Evolutionary conservation across 1,140 invertebrate species (phyloP), one percentile per base, ranked within the genome.

Genomic region (Cylas formicarius): DNA sequence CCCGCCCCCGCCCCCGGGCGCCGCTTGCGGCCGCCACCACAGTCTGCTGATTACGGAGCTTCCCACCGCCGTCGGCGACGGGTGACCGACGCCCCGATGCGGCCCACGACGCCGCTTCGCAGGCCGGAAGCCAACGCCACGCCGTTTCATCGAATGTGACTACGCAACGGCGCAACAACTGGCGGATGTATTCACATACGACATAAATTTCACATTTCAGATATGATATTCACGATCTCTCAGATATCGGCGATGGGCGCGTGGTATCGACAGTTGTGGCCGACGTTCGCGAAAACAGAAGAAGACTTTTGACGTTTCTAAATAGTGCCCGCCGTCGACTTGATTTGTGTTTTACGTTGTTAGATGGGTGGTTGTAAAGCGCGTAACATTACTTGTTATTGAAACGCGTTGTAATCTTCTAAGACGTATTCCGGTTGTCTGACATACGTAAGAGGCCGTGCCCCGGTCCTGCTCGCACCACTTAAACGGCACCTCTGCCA

Each of bases 41-140:
- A 56, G 52, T 54, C 52, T 55, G 49, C 58, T 60, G 56, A 59
- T 61, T 58, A 61, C 59, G 48, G 51, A 54, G 55, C n/a, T n/a
- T n/a, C n/a, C n/a, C n/a, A n/a, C 57, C 58, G 48, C 54, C 56
- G 34, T 38, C 50, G 42, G 46, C 46, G 46, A 40, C 38, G 43
- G 17, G 34, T 34, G 24, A 42, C 46, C 46, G 46, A 48, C 46
- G 43, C 46, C 39, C 46, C 32, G 23, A 37, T 32, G 38, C 9
- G 18, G 33, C 46, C 26, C 32, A 18, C 29, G 36, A 48, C 38
- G 31, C 16, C 5, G 32, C n/a, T 26, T 16, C 9, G 7, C 18
- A 31, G 36, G 36, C 44, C 44, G 34, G 44, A 46, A n/a, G n/a
- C n/a, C n/a, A n/a, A n/a, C n/a, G n/a, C n/a, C n/a, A n/a, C n/a